A percentile compares a stretch with the other conserved stretches of the same genome.
Conservation (phyloP, 2,113 vertebrate genomes). For the Empidonax alnorum region DNA sequence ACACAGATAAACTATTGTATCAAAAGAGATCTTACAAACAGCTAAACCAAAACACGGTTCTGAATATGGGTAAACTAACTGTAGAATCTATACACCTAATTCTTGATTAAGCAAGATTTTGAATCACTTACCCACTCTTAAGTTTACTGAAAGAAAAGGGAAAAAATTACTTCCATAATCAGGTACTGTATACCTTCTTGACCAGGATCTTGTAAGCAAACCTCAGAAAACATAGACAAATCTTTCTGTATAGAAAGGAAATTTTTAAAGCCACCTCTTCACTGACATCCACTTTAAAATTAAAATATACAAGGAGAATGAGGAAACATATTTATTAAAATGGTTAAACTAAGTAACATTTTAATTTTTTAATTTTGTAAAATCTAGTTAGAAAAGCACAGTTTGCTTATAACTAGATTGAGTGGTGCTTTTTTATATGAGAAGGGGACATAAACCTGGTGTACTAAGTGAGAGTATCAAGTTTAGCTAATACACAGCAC, state of each 20-base stretch:
- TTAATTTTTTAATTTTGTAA: neutral
- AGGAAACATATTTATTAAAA: neutral
- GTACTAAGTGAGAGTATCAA: neutral
- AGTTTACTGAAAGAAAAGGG: neutral
- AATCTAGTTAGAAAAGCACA: neutral
- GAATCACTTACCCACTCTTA: neutral
- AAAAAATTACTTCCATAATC: neutral
- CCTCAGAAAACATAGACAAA: accelerated
- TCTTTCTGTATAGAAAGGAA: neutral
- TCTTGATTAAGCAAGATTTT: neutral
- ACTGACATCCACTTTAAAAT: neutral
- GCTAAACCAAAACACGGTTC: neutral
- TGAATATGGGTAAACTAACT: neutral
- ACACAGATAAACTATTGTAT: neutral
- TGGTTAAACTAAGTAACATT: neutral
- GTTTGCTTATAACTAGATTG: neutral
- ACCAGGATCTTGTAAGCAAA: neutral
- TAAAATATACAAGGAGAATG: neutral
- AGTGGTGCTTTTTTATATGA: neutral
- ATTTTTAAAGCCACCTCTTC: neutral
- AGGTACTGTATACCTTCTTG: neutral
- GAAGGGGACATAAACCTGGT: neutral
- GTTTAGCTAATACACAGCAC: neutral
- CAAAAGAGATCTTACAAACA: neutral
- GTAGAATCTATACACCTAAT: neutral